A percentile compares a stretch with the other conserved stretches of the same genome.
phyloP scores from a whole-genome alignment of 2,797 vertebrate genomes.

The Peromyscus melanophrys region DNA sequence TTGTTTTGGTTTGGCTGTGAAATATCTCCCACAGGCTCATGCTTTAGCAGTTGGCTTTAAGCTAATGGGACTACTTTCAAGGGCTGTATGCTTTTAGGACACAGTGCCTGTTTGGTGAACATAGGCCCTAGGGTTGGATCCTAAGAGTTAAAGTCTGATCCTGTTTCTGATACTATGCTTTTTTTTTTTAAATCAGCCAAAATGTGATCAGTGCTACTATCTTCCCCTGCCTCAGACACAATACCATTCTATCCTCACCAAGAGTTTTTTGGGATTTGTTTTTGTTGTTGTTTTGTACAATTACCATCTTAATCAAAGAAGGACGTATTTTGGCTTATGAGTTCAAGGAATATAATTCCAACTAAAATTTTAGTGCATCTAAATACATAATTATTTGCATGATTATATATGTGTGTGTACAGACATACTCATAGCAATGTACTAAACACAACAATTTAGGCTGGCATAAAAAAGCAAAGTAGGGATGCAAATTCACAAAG shows the following conservation, averaged over 20 bases:
- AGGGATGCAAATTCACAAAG: neutral
- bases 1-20: neutral
- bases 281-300: neutral
- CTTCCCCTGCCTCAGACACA: neutral
- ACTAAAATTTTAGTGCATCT: neutral
- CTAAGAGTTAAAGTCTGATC: neutral
- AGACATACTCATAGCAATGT: neutral
- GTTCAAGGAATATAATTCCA: neutral
- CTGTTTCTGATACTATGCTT: neutral
- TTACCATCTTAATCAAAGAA: neutral
- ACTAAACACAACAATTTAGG: neutral
- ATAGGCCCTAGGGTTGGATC: neutral
- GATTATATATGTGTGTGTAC: neutral
- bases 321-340: neutral
- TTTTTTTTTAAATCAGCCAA: neutral
- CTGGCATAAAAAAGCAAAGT: neutral
- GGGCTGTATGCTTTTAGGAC: neutral
- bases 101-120: neutral
- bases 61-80: neutral
- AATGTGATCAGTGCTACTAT: neutral
- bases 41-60: neutral
- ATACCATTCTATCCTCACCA: neutral
- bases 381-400: constrained; percentile 2
- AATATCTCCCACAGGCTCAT: neutral
- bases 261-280: neutral